Percentiles rank a stretch among this genome's conserved stretches.
These are phyloP conservation scores for Bruchidius siliquastri DNA, from an alignment of 2,888 invertebrate species.

Conservation along the genomic window DNA sequence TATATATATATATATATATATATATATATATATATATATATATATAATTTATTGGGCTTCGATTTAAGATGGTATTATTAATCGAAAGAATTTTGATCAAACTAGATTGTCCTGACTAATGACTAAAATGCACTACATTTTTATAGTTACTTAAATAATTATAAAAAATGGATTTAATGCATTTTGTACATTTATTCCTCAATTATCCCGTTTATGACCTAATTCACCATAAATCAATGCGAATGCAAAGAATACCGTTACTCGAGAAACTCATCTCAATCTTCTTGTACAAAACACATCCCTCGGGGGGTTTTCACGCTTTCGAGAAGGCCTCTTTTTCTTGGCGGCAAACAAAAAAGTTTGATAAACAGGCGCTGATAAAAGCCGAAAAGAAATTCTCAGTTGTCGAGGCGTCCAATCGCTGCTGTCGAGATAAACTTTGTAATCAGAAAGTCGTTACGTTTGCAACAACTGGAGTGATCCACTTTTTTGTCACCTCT, in stretches of 20 bases:
- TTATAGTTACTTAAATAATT: too few relatives aligned
- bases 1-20: too few relatives aligned
- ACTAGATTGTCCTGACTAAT: too few relatives aligned
- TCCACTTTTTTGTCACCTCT: background rate
- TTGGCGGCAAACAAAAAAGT: background rate
- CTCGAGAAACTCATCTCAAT: background rate
- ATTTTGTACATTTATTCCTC: too few relatives aligned
- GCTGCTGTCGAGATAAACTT: constrained; percentile 27
- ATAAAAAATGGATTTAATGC: too few relatives aligned
- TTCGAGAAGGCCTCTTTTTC: background rate
- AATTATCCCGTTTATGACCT: too few relatives aligned
- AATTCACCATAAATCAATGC: background rate
- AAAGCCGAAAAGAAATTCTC: background rate
- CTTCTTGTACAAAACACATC: background rate
- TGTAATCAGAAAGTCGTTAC: constrained; percentile 44
- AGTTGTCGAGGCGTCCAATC: constrained; percentile 25
- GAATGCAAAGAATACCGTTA: background rate
- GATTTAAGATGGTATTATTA: too few relatives aligned
- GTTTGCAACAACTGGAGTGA: constrained; percentile 3
- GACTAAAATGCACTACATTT: too few relatives aligned
- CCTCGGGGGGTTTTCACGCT: background rate
- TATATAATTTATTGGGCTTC: too few relatives aligned
- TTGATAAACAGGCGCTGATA: background rate
- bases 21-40: too few relatives aligned
- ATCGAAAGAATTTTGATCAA: too few relatives aligned